These are phyloP conservation scores for Notarius lentiginosus DNA, from an alignment of 2,113 vertebrate species.

Conservation along the genomic window DNA sequence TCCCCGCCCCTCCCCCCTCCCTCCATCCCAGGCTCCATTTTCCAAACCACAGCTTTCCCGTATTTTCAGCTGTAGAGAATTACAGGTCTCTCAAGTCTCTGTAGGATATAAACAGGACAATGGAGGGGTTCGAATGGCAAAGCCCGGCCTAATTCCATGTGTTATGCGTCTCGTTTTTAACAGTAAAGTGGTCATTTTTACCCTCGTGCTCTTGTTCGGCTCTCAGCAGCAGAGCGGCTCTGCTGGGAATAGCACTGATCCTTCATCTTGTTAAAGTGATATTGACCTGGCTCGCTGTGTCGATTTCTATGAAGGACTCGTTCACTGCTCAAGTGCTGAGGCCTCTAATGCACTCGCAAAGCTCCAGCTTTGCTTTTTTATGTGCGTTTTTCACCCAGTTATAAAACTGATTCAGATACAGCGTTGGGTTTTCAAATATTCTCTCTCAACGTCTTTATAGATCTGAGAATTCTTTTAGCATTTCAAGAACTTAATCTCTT, in stretches of 20 bases:
- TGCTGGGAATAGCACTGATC: constrained; percentile 29
- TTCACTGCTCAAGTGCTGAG: constrained; percentile 27
- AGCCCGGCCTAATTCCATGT: not conserved
- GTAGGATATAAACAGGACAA: constrained; percentile 2
- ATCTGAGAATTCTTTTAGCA: not conserved
- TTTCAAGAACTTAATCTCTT: not conserved
- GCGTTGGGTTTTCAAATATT: no score
- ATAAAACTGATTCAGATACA: not conserved
- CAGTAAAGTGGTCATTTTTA: constrained; percentile 13
- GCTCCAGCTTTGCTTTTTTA: constrained; percentile 8
- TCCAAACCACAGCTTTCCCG: not conserved
- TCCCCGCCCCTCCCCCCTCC: no score
- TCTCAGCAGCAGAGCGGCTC: not conserved
- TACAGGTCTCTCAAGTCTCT: not conserved
- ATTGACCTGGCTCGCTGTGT: constrained; percentile 42
- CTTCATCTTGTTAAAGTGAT: constrained; percentile 45
- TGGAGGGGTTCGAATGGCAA: not conserved
- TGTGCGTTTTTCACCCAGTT: not conserved
- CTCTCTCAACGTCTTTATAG: not conserved
- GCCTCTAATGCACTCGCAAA: constrained; percentile 12
- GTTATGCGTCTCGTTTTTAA: not conserved
- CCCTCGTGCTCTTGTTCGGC: not conserved
- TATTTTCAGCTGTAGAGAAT: no score
- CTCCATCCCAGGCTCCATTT: not conserved
- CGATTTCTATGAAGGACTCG: constrained; percentile 40